Percentiles rank a stretch among this genome's conserved stretches.
phyloP scores from a whole-genome alignment of 1,140 invertebrate species.

The Parasteatoda tepidariorum region DNA sequence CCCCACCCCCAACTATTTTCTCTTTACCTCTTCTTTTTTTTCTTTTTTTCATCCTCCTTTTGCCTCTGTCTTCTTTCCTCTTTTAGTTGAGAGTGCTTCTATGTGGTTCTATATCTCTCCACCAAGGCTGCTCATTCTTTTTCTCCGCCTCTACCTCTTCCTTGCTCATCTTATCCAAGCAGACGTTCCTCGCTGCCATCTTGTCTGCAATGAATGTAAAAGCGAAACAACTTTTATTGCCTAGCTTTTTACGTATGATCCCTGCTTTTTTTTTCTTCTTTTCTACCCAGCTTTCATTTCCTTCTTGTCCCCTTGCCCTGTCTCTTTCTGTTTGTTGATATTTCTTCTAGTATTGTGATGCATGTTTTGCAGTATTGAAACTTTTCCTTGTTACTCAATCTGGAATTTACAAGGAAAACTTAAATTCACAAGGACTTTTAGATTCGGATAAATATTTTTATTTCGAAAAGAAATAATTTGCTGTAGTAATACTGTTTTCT shows the following conservation, averaged over 20 bases:
- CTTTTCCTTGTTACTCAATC: neutral
- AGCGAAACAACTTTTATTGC: constrained; percentile 54
- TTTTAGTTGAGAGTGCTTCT: constrained; percentile 36
- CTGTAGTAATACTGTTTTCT: neutral
- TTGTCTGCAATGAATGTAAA: constrained; percentile 53
- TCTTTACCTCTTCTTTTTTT: constrained; percentile 4
- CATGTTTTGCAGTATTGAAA: neutral
- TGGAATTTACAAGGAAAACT: no score
- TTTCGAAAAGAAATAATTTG: neutral
- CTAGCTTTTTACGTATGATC: constrained; percentile 37
- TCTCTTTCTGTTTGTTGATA: constrained; percentile 22
- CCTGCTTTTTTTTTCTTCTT: neutral
- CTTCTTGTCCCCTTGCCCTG: neutral
- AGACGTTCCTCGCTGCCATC: constrained; percentile 42
- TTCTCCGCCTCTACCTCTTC: constrained; percentile 1
- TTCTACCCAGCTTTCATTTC: neutral
- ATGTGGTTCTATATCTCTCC: constrained; percentile 50
- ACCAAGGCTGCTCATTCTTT: neutral
- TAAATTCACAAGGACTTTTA: no score
- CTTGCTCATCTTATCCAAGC: neutral
- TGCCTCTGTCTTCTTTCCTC: constrained; percentile 11
- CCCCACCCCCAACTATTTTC: neutral
- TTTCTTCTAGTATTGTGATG: constrained; percentile 13
- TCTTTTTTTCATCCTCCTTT: constrained; percentile 32
- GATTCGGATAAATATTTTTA: no score